These are phyloP conservation scores for Notodonta ziczac DNA, from an alignment of 2,888 invertebrate species.

Conservation along the genomic window DNA sequence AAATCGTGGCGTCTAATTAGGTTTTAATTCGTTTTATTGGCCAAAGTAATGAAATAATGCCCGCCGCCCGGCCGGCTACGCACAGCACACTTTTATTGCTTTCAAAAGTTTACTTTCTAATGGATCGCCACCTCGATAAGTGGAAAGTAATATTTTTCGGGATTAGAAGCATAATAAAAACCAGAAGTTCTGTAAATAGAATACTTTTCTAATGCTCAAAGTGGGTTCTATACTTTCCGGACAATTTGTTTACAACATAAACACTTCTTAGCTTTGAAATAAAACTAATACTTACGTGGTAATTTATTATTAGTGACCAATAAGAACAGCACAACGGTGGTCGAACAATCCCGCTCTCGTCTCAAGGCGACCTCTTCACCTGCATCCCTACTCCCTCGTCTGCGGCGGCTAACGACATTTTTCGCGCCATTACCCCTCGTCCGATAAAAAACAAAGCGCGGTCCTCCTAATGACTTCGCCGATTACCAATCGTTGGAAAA, in stretches of 20 bases:
- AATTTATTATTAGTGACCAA: no score
- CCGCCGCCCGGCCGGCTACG: conserved; percentile 47
- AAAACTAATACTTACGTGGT: no score
- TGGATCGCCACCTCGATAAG: conserved; percentile 15
- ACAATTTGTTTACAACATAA: no score
- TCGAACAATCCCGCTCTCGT: neutral
- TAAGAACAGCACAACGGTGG: no score
- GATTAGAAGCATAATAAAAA: conserved; percentile 11
- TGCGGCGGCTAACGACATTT: conserved; percentile 65
- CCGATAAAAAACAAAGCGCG: conserved; percentile 68
- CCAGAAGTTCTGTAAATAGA: conserved; percentile 2
- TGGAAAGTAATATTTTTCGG: conserved; percentile 26
- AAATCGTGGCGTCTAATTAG: conserved; percentile 83
- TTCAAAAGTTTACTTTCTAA: conserved; percentile 39
- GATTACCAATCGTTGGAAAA: conserved; percentile 74
- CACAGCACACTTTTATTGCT: conserved; percentile 54
- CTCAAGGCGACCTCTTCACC: conserved; percentile 42
- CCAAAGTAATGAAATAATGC: conserved; percentile 76
- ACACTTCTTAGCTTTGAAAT: no score
- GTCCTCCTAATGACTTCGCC: conserved; percentile 70
- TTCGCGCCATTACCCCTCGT: conserved; percentile 66
- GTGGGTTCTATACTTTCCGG: no score
- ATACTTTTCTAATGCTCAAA: neutral
- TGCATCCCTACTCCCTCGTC: conserved; percentile 32
- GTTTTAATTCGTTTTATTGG: conserved; percentile 84